A percentile compares a stretch with the other conserved stretches of the same genome.
Conservation (phyloP, 2,888 invertebrate genomes). For the Amblyjoppa fuscipennis region DNA sequence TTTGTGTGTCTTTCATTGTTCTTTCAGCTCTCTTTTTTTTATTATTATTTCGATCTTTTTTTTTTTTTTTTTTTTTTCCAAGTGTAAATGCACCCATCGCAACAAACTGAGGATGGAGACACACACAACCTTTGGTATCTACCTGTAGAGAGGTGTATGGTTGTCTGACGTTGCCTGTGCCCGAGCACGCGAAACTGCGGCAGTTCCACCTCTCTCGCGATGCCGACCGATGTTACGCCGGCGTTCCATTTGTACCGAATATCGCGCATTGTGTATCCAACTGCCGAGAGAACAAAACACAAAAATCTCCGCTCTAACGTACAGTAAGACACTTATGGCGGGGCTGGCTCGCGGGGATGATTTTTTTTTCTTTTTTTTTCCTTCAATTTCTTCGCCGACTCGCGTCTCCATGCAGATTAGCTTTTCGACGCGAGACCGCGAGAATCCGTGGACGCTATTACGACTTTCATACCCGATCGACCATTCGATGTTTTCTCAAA, state of each 20-base stretch:
- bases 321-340: slow-evolving; percentile 80
- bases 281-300: slow-evolving; percentile 87
- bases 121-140: slow-evolving; percentile 85
- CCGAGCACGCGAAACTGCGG: slow-evolving; percentile 99
- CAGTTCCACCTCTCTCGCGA: slow-evolving; percentile 97
- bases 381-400: slow-evolving; percentile 48
- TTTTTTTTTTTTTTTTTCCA: slow-evolving; percentile 55
- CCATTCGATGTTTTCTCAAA: background rate
- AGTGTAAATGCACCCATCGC: slow-evolving; percentile 67
- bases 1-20: slow-evolving; percentile 56
- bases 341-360: slow-evolving; percentile 59
- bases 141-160: slow-evolving; percentile 98
- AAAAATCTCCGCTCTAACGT: slow-evolving; percentile 85
- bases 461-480: slow-evolving; percentile 11
- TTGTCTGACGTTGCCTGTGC: slow-evolving; percentile 97
- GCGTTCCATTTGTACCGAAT: slow-evolving; percentile 98
- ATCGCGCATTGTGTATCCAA: slow-evolving; percentile 99
- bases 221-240: slow-evolving; percentile 96
- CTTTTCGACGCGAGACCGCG: slow-evolving; percentile 49
- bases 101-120: slow-evolving; percentile 77
- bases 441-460: slow-evolving; percentile 45
- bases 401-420: slow-evolving; percentile 49
- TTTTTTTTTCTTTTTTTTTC: slow-evolving; percentile 38
- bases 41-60: slow-evolving; percentile 45
- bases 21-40: slow-evolving; percentile 54